phyloP scores from a whole-genome alignment of 2,888 invertebrate species.

The Ichneumoninae sp. region DNA sequence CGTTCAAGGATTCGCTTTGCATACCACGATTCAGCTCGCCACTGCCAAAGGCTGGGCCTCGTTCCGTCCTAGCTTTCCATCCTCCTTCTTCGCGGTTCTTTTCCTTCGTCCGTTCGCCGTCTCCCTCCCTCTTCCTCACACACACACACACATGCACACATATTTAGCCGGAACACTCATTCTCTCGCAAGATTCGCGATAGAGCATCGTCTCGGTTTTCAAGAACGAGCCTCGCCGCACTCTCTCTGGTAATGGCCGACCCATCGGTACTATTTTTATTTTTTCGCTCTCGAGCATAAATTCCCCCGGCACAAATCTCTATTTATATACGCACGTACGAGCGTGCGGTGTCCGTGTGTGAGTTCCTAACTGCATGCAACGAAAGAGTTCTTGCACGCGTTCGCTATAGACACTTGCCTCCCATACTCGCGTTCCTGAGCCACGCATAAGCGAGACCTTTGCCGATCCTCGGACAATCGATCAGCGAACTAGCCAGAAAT shows the following conservation, averaged over 20 bases:
- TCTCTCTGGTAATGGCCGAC: constrained; percentile 62
- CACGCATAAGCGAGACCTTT: background rate
- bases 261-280: constrained; percentile 65
- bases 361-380: constrained; percentile 46
- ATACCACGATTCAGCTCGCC: constrained; percentile 70
- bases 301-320: constrained; percentile 70
- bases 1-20: constrained; percentile 77
- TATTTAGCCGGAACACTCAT: constrained; percentile 33
- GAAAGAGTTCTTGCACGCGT: constrained; percentile 48
- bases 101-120: constrained; percentile 20
- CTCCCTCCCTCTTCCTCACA: constrained; percentile 40
- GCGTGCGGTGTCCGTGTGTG: constrained; percentile 22
- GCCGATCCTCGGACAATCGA: constrained; percentile 24
- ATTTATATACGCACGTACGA: constrained; percentile 56
- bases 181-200: constrained; percentile 55
- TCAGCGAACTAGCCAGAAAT: background rate
- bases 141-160: constrained; percentile 8
- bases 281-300: constrained; percentile 62
- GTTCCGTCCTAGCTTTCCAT: constrained; percentile 51
- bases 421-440: background rate
- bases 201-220: constrained; percentile 63
- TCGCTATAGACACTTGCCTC: constrained; percentile 5
- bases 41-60: constrained; percentile 60
- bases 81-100: constrained; percentile 42
- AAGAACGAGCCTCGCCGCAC: constrained; percentile 59